These are phyloP conservation scores for Onychorhynchus coronatus DNA, from an alignment of 2,113 vertebrate species.

Conservation along the genomic window DNA sequence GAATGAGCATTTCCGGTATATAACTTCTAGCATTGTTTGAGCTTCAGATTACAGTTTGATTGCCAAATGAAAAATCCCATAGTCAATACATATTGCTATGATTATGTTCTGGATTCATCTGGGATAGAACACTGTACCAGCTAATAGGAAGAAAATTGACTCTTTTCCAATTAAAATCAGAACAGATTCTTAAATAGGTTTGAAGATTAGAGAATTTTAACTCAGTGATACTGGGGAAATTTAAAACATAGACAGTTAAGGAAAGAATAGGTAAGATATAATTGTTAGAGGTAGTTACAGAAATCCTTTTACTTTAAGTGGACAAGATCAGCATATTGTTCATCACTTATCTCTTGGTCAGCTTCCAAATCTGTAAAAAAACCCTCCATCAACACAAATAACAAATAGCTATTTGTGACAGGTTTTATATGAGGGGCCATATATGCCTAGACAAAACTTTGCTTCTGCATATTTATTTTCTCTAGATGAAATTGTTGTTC, in stretches of 20 bases:
- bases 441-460: not conserved
- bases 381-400: not conserved
- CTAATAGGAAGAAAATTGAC: not conserved
- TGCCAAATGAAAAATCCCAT: not conserved
- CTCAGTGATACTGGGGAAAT: not conserved
- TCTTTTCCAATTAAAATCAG: not conserved
- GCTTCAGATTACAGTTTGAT: not conserved
- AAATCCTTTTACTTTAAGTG: not conserved
- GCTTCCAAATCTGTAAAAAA: not conserved
- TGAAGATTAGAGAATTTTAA: not conserved
- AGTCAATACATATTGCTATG: not conserved
- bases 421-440: not conserved
- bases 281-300: not conserved
- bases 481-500: not conserved
- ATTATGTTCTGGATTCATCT: not conserved
- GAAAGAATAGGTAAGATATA: not conserved
- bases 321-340: not conserved
- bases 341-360: not conserved
- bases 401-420: not conserved
- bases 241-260: not conserved
- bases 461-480: not conserved
- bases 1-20: not conserved
- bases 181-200: not conserved
- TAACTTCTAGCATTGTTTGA: not conserved
- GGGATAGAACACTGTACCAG: not conserved